Evolutionary conservation across 1,140 invertebrate genomes (phyloP).

Genomic region (Lepidurus packardi): DNA sequence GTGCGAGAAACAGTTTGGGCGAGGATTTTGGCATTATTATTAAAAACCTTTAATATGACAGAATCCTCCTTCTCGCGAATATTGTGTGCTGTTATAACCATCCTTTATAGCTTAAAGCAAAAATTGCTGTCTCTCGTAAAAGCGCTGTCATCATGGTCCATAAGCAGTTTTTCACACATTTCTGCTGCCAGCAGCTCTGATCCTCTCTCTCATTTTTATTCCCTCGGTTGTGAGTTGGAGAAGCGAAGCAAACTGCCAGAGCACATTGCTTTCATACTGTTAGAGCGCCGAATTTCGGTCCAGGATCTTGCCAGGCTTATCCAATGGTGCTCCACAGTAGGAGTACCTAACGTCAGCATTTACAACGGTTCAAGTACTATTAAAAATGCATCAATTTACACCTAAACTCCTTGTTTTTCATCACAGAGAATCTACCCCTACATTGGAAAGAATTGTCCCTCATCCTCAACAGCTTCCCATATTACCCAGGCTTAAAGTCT

Average conservation of each 20-base stretch:
- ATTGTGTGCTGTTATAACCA: not conserved
- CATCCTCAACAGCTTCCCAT: not conserved
- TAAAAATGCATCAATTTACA: not conserved
- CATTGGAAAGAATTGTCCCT: not conserved
- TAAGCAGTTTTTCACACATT: not conserved
- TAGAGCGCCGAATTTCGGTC: not conserved
- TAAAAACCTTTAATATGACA: not conserved
- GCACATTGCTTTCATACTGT: not conserved
- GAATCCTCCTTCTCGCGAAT: not conserved
- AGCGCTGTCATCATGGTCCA: conserved; percentile 1
- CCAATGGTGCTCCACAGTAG: not conserved
- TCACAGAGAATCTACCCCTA: not conserved
- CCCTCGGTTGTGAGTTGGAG: not conserved
- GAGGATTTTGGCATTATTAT: not conserved
- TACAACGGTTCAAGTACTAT: conserved; percentile 1
- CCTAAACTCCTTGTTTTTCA: not conserved
- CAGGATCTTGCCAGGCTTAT: not conserved
- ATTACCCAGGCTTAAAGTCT: not conserved
- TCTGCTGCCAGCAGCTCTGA: not conserved
- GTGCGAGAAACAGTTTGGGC: not conserved
- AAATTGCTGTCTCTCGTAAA: not conserved
- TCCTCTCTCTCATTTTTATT: not conserved
- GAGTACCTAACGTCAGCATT: not conserved
- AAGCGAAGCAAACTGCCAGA: not conserved
- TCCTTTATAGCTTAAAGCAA: not conserved